These are phyloP conservation scores for Chlorodrepanis virens DNA, from an alignment of 2,113 vertebrate species.

Conservation along the genomic window DNA sequence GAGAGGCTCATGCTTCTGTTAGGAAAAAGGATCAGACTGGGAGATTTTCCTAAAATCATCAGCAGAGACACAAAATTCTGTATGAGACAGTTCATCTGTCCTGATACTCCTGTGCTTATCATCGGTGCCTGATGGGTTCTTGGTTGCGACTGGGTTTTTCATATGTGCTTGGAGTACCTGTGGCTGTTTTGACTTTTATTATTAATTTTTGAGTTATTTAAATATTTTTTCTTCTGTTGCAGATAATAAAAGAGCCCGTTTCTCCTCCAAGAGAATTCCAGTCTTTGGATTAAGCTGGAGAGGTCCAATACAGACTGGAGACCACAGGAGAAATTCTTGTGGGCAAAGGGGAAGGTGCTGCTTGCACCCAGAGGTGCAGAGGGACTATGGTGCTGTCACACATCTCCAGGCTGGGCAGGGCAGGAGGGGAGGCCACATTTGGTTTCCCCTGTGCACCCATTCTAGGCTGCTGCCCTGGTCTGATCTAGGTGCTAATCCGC, in stretches of 20 bases:
- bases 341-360: not conserved
- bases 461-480: not conserved
- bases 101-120: not conserved
- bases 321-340: not conserved
- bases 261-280: not conserved
- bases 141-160: not conserved
- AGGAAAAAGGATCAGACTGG: not conserved
- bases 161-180: not conserved
- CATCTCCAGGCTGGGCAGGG: not conserved
- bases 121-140: rapidly evolving
- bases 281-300: not conserved
- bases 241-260: not conserved
- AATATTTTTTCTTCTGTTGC: not conserved
- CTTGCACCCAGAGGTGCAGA: not conserved
- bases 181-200: not conserved
- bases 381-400: not conserved
- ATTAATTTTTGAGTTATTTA: not conserved
- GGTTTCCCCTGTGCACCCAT: not conserved
- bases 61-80: not conserved
- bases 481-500: not conserved
- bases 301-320: not conserved
- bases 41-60: not conserved
- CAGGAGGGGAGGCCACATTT: not conserved
- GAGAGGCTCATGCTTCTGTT: not conserved
- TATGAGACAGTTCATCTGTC: not conserved